Evolutionary conservation across 53 echinoderm and acorn worm genomes (phyloP).

Genomic region (Arbacia lixula): DNA sequence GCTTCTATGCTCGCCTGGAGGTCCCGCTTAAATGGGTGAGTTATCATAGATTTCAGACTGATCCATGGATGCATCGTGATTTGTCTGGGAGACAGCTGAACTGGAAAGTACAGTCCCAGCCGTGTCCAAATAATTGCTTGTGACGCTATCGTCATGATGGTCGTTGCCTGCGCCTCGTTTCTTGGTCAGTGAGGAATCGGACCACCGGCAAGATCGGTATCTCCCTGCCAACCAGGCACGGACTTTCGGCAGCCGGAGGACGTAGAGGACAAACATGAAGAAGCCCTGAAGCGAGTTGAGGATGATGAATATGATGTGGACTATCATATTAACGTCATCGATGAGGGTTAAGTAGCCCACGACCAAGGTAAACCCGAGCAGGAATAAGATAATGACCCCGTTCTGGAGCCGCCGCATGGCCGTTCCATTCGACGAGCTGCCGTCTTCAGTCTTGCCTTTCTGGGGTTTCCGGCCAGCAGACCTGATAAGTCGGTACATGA

Average conservation of each 20-base stretch:
- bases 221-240: not conserved
- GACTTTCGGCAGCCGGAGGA: not conserved
- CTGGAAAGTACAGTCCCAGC: no score
- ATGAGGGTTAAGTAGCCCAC: constrained; percentile 80
- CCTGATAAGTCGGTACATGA: constrained; percentile 69
- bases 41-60: no score
- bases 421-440: constrained; percentile 4
- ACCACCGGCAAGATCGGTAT: no score
- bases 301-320: constrained; percentile 82
- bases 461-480: constrained; percentile 14
- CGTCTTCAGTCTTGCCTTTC: not conserved
- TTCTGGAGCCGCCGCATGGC: constrained; percentile 59
- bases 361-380: constrained; percentile 80
- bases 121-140: no score
- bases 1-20: no score
- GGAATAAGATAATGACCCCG: constrained; percentile 68
- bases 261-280: constrained; percentile 79
- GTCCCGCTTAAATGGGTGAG: no score
- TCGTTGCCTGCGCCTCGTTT: no score
- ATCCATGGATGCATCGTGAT: no score
- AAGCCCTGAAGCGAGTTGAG: constrained; percentile 84
- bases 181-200: no score
- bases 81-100: no score
- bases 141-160: no score
- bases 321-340: constrained; percentile 39